A percentile compares a stretch with the other conserved stretches of the same genome.
These are phyloP conservation scores for Pheucticus melanocephalus DNA, from an alignment of 2,113 vertebrate genomes.

Conservation along the genomic window DNA sequence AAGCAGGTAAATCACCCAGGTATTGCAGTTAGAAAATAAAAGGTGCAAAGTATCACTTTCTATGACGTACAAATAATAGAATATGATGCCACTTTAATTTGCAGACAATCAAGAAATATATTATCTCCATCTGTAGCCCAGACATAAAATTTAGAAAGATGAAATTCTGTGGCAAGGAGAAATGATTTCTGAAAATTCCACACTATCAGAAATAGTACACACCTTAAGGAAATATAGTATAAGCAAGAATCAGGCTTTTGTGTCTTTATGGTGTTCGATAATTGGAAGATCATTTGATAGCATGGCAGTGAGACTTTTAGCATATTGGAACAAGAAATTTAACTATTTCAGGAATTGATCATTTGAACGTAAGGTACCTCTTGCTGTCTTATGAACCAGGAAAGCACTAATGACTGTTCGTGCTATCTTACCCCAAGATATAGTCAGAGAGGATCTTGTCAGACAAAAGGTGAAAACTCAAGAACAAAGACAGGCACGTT, in stretches of 20 bases:
- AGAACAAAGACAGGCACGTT: background rate
- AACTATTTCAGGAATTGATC: background rate
- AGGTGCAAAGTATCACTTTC: background rate
- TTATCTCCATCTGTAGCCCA: background rate
- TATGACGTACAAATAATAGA: background rate
- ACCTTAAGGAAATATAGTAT: background rate
- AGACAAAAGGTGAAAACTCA: background rate
- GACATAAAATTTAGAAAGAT: background rate
- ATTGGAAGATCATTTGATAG: background rate
- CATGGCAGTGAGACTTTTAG: background rate
- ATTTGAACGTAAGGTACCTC: background rate
- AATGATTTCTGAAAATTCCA: background rate
- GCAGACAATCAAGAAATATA: background rate
- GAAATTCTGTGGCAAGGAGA: background rate
- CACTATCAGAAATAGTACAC: background rate
- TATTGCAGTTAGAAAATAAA: background rate
- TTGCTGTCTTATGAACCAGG: background rate
- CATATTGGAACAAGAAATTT: background rate
- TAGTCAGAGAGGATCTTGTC: background rate
- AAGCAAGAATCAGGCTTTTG: background rate
- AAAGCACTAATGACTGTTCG: background rate
- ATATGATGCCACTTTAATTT: background rate
- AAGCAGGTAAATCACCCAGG: background rate
- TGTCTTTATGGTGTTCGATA: background rate
- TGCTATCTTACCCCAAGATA: background rate